Base-by-base conservation (phyloP, 1,140 invertebrate genomes). In the Ceratina calcarata region DNA sequence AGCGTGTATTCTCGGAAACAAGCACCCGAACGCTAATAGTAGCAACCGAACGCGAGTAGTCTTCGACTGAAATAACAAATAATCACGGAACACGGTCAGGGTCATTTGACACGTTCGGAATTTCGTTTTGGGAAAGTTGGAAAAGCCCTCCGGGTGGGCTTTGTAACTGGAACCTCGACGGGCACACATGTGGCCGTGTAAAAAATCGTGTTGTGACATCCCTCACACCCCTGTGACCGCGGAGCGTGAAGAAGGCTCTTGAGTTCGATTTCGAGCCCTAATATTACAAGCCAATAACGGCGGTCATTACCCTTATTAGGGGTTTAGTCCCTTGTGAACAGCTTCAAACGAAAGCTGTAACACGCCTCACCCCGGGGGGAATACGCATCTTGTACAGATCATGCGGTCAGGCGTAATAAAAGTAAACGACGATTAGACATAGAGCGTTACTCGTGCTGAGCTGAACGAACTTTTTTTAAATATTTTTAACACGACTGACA, bases 61-160 rank as follows among this genome's bases (percentile, higher is more conserved):
- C 2, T 32, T 51, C 76, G 68, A 64, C 68, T 64, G 68, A 64
- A 64, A 78, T 64, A 78, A 78, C 76, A 78, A 78, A 64, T 78
- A 78, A 64, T 32, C 60, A 49, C 13, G 58, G 13, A 60, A 37
- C 57, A 16, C 24, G 18, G 13, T 2, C 16, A 16, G 1, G 3
- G 76, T 72, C 12, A 78, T 45, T 13, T 58, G 76, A 78, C 12
- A 57, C 68, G 10, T 0, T 2, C 0, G 13, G 49, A 78, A 62
- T 55, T 53, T 71, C 49, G 49, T 16, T 1, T 27, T n/a, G 58
- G n/a, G 27, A 57, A 22, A 72, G 61, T 51, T 27, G 18, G 45
- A 1, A 72, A 62, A 71, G 8, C n/a, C 8, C 8, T 18, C 37
- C 22, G 76, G 58, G 60, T 32, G 32, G 37, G 0, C 15, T 16